A percentile compares a stretch with the other conserved stretches of the same genome.
Evolutionary conservation across 1,140 invertebrate species (phyloP).

Genomic region (silkworm (Bombyx mori)): DNA sequence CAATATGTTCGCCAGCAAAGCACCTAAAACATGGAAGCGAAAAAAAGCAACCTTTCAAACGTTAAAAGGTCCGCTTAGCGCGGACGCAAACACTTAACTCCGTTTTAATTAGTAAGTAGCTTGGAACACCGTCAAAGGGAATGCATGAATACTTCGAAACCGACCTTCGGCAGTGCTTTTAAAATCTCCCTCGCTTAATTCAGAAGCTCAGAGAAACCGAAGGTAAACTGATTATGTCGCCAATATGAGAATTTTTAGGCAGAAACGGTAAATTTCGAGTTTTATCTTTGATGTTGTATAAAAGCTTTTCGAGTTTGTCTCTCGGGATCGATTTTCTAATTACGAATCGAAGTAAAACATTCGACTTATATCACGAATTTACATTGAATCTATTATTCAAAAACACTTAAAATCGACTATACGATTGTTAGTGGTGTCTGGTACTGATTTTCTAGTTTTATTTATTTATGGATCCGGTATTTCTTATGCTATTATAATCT

Average conservation of each 20-base stretch:
- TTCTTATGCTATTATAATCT: no score
- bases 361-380: no score
- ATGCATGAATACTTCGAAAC: constrained; percentile 67
- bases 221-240: constrained; percentile 64
- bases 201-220: constrained; percentile 61
- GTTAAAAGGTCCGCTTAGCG: constrained; percentile 69
- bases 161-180: constrained; percentile 63
- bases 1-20: constrained; percentile 58
- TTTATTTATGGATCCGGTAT: no score
- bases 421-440: no score
- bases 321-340: no score
- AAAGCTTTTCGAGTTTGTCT: no score
- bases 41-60: constrained; percentile 65
- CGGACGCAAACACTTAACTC: constrained; percentile 69
- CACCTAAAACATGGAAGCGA: constrained; percentile 50
- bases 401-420: no score
- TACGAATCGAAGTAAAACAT: no score
- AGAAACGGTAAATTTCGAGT: neutral
- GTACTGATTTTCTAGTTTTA: no score
- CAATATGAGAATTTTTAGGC: constrained; percentile 57
- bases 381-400: no score
- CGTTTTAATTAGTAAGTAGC: constrained; percentile 68
- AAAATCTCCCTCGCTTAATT: constrained; percentile 66
- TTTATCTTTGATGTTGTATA: no score
- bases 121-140: constrained; percentile 64